Evolutionary conservation across 2,113 vertebrate species (phyloP), one percentile per base, ranked within the genome.

Genomic region (Hiodon alosoides): DNA sequence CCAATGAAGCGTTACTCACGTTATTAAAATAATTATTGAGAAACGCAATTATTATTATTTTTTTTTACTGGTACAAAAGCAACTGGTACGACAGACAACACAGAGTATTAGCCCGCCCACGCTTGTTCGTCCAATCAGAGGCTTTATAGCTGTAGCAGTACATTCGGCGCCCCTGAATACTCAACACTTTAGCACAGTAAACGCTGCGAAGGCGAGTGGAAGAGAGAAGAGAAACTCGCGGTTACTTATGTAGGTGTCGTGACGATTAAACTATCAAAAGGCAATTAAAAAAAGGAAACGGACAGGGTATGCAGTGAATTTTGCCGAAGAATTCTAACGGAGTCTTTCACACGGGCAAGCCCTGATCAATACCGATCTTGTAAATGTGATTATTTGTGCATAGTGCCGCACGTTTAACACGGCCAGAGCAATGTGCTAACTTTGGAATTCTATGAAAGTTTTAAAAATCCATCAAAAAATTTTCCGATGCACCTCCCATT

Each of bases 401-500:
- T 46, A 16, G 71, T 48, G 51, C 4, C 50, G 48, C 60, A 7
- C 55, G 7, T 70, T n/a, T 65, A n/a, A 57, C 46, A 14, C 11
- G 53, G 59, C 16, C 10, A 47, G 13, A 4, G 69, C 53, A 47
- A 46, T 57, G 53, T 54, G 13, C 61, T 58, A 31, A 55, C 7
- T 50, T 68, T 57, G 74, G 67, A 62, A 76, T 55, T 70, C 67
- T 47, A 77, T 50, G 69, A 72, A 80, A 83, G 79, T 83, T 85
- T 76, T 55, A 54, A 51, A 81, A 53, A 53, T 53, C 58, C 54
- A 14, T 65, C 14, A 11, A 11, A 11, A 48, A 17, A 50, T 57
- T 70, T 48, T 60, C 77, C 80, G 79, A 86, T 84, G 83, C 82
- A 83, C 86, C 84, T 79, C 69, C 83, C 61, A 73, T 79, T 83